Percentiles rank a stretch among this genome's conserved stretches.
These are phyloP conservation scores for Phyto melanocephala DNA, from an alignment of 2,888 invertebrate species.

Conservation along the genomic window DNA sequence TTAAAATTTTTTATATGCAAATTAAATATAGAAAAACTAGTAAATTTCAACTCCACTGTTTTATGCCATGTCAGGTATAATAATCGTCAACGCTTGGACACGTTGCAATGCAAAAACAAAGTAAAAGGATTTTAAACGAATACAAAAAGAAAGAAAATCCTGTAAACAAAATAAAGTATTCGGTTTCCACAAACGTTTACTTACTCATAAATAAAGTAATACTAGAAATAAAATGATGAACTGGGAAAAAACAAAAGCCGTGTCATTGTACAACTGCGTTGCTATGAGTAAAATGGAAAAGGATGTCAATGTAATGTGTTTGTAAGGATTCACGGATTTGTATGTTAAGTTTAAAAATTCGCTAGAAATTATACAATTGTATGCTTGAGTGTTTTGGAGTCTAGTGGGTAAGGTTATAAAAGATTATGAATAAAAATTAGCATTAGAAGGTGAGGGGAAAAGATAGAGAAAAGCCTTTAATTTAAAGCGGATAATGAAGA, in stretches of 20 bases:
- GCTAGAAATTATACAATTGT: slow-evolving; percentile 33
- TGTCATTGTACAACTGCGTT: background rate
- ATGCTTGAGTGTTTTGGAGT: background rate
- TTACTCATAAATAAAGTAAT: background rate
- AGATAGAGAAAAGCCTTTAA: background rate
- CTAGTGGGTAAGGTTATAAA: background rate
- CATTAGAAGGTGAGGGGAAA: background rate
- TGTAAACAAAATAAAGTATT: background rate
- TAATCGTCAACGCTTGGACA: slow-evolving; percentile 54
- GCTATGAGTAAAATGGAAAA: slow-evolving; percentile 11
- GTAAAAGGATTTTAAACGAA: background rate
- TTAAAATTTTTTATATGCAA: slow-evolving; percentile 58
- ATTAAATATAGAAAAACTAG: slow-evolving; percentile 40
- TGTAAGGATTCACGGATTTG: slow-evolving; percentile 42
- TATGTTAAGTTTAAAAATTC: slow-evolving; percentile 22
- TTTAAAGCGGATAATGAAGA: background rate
- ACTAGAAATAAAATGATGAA: background rate
- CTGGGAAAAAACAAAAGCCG: background rate
- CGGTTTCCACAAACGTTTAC: background rate
- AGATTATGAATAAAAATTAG: slow-evolving; percentile 18
- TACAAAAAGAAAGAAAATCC: background rate
- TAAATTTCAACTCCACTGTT: background rate
- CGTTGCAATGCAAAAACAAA: slow-evolving; percentile 43
- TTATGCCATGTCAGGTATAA: slow-evolving; percentile 46
- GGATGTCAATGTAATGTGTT: slow-evolving; percentile 40